phyloP scores from a whole-genome alignment of 2,888 invertebrate species.

The Cephus pulcher region DNA sequence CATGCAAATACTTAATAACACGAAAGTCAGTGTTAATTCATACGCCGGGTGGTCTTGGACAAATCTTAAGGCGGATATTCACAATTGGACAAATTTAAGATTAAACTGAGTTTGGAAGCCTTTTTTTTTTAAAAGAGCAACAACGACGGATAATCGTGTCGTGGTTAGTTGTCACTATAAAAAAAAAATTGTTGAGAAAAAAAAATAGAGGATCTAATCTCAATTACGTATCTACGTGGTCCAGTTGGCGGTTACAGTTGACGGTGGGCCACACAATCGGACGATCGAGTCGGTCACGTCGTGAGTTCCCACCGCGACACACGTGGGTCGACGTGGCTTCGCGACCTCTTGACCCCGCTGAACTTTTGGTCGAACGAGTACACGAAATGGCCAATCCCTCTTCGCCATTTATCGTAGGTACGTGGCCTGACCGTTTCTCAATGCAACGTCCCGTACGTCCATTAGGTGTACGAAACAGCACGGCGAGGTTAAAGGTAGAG shows the following conservation, averaged over 20 bases:
- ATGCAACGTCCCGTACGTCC: neutral
- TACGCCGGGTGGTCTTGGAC: neutral
- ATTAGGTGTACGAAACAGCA: neutral
- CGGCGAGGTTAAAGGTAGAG: neutral
- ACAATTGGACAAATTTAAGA: neutral
- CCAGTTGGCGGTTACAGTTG: conserved; percentile 10
- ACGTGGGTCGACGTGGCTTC: conserved; percentile 30
- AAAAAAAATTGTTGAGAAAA: neutral
- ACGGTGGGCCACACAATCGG: neutral
- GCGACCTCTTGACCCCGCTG: conserved; percentile 11
- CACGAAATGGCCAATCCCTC: neutral
- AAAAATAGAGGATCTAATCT: conserved; percentile 6
- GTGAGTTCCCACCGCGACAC: conserved; percentile 40
- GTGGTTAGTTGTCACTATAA: neutral
- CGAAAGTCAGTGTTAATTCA: neutral
- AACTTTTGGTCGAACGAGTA: neutral
- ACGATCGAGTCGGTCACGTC: conserved; percentile 45
- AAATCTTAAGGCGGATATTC: neutral
- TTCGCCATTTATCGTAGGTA: neutral
- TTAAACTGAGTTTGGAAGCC: no score
- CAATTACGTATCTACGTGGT: conserved; percentile 13
- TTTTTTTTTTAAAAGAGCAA: neutral
- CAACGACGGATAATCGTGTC: neutral
- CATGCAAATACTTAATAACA: neutral
- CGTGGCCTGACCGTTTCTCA: neutral